Base-by-base conservation (phyloP, 2,113 vertebrate species). In the Odontophorus gujanensis region DNA sequence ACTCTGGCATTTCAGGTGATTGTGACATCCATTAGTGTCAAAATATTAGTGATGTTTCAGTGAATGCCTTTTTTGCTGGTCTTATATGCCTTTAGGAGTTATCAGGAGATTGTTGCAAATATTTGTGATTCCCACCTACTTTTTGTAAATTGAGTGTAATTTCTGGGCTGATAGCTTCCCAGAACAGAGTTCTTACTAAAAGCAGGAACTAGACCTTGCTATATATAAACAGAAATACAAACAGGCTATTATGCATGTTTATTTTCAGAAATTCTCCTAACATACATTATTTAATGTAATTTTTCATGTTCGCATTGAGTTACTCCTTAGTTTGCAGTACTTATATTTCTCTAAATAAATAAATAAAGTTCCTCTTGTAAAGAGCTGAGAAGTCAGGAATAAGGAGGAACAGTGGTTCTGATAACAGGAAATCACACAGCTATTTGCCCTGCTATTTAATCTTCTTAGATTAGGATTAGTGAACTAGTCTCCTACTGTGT, bases 381-480 rank as follows among this genome's bases (percentile, higher is more conserved):
- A 24, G 13, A 61, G 53, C 59, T 93, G 82, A 92, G 78, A 87
- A 45, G 21, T 77, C 51, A 63, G 62, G 68, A 92, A 68, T 77
- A 88, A 76, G 26, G 82, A 65, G 62, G 34, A 85, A 21, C 34
- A 67, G 3, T 86, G 28, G 47, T 73, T 73, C 50, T 75, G n/a
- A 28, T 45, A 68, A 50, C 11, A 68, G 61, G 42, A 81, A 67
- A 38, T 58, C 34, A 50, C 7, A 15, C n/a, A 20, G 21, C 66
- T 73, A 38, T 75, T 88, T 66, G 47, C 94, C 66, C 30, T 82
- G 36, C 58, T 92, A 22, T 42, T 92, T 51, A 18, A n/a, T 94
- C 96, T 95, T 93, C 43, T 50, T 81, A 94, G 51, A 62, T 66
- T 48, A 32, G 18, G n/a, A n/a, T n/a, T n/a, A n/a, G n/a, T 48